Evolutionary conservation across 2,888 invertebrate genomes (phyloP).

Genomic region (Idaea aversata): DNA sequence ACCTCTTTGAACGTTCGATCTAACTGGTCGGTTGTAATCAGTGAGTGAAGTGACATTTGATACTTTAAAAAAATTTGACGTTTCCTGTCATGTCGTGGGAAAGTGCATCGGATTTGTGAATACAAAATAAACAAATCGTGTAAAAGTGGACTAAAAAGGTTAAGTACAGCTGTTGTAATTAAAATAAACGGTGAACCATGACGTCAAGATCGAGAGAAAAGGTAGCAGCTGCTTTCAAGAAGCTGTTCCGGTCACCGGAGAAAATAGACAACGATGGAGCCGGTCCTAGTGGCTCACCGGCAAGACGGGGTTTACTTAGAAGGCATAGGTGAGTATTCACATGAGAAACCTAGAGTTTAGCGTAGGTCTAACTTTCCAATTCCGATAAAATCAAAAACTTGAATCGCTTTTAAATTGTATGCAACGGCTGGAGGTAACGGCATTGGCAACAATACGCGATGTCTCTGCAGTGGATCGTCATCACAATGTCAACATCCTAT

Average conservation of each 20-base stretch:
- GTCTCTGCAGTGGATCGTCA: not conserved
- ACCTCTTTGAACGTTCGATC: conserved; percentile 34
- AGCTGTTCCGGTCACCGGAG: conserved; percentile 87
- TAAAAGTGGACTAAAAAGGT: conserved; percentile 44
- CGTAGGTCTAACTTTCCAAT: not conserved
- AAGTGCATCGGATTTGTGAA: conserved; percentile 42
- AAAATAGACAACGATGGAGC: conserved; percentile 84
- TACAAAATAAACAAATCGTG: conserved; percentile 45
- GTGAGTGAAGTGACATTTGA: conserved; percentile 36
- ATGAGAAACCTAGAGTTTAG: not conserved
- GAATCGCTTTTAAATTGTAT: not conserved
- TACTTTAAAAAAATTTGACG: conserved; percentile 46
- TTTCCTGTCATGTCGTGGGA: conserved; percentile 53
- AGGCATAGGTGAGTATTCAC: conserved; percentile 63
- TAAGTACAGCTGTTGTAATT: conserved; percentile 48
- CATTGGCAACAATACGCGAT: conserved; percentile 1
- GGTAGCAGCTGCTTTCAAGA: conserved; percentile 89
- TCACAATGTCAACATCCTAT: not conserved
- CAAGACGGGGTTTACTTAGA: conserved; percentile 75
- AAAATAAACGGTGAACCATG: conserved; percentile 76
- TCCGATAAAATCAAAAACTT: not conserved
- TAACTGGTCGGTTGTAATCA: conserved; percentile 21
- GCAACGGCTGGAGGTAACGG: not conserved
- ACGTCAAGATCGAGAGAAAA: conserved; percentile 90
- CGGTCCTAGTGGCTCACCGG: conserved; percentile 82